Evolutionary conservation across 2,888 invertebrate species (phyloP), one percentile per base, ranked within the genome.

Genomic region (Notodonta ziczac): DNA sequence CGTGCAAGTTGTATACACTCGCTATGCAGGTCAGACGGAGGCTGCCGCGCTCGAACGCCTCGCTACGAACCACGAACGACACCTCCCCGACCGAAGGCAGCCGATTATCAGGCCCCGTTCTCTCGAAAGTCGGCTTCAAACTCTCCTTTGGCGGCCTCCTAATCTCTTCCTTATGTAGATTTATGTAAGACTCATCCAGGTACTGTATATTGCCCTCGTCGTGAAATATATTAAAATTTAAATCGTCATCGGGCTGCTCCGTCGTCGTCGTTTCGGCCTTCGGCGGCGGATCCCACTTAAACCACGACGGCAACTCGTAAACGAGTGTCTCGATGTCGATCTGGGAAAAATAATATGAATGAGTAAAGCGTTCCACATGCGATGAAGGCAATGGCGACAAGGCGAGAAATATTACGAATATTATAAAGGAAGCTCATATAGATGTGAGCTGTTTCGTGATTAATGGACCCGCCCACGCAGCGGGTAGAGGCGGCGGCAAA

Each of bases 21-120:
- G 96, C 96, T 77, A 95, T 94, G 86, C 96, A 96, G 75, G 95
- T 94, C 72, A 96, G 90, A 66, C 94, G 94, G 63, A 96, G 93
- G 79, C 94, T 95, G 68, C 96, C 95, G 48, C 95, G 94, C 84
- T 94, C 94, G 83, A 96, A 96, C 62, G 95, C 95, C 76, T 95
- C 94, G 70, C 94, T 93, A 66, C 94, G 94, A 74, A 96, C 95
- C 75, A 95, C 95, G 73, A 95, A 93, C 70, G 96, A 94, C 77
- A 96, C 90, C 71, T 89, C 91, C 12, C 90, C 92, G 50, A 90
- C 88, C 14, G 92, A 88, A 46, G 89, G 86, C 75, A 89, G 79
- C 70, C 93, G 82, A 67, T 86, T 89, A 72, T 93, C 93, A 44
- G 92, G 90, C 13, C 88, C 93, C 53, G 86, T 88, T 70, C 93